Base-by-base conservation (phyloP, 2,888 invertebrate species). In the Formica aserva region DNA sequence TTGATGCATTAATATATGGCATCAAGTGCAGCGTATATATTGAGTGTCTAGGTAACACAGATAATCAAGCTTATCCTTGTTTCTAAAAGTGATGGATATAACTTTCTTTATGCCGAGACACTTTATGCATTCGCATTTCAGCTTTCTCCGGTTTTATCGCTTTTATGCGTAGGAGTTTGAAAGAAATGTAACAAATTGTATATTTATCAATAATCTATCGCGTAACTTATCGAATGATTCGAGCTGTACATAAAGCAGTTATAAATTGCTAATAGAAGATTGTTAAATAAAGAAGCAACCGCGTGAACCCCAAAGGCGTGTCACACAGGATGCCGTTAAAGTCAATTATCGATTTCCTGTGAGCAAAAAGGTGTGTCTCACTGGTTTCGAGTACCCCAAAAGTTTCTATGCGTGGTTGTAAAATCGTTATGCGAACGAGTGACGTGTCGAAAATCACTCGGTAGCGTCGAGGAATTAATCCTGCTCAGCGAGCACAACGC, bases 381-480 rank as follows among this genome's bases (percentile, higher is more conserved):
- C 35, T 45, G 60, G 32, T 80, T 74, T 60, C 45, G 78, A 32
- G 57, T 26, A 67, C 32, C 35, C 69, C 74, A 29, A 57, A 52
- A 45, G 74, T 72, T 78, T 72, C 41, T 35, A 18, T 26, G 0
- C 45, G 35, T 11, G 45, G 8, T 32, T 35, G 15, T 74, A 74
- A 60, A 60, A 83, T 52, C 81, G 62, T 78, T 75, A 75, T 63
- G 86, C 71, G 76, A 84, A 80, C 48, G 48, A 48, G 48, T 66
- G 88, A 85, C 83, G 84, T 82, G 78, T 84, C 83, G 90, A 86
- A 82, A 88, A 88, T 89, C 81, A 66, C 35, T 84, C 85, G 60
- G 75, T 82, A 76, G 85, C 89, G 88, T 87, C 87, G 89, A 90
- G 89, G 90, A 92, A 92, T 92, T 91, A 92, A 92, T 90, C 89